Percentiles rank a stretch among this genome's conserved stretches.
These are phyloP conservation scores for Pseudomyrmex gracilis DNA, from an alignment of 1,140 invertebrate genomes.

Conservation along the genomic window DNA sequence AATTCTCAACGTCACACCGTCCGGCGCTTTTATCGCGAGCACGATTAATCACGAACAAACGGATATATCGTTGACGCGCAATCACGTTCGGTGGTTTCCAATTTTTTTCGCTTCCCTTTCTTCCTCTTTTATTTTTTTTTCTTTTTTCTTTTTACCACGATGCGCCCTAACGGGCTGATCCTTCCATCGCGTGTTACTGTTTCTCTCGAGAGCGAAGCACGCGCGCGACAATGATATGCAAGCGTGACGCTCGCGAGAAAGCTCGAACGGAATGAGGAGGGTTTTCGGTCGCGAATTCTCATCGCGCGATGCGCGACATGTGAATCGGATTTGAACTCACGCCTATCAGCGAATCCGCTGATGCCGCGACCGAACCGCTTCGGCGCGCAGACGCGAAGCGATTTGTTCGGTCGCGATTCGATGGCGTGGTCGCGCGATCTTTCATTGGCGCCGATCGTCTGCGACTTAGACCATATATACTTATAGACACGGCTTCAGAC, in stretches of 20 bases:
- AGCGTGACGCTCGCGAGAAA: background rate
- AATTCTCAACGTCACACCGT: background rate
- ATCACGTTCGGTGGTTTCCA: background rate
- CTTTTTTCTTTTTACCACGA: background rate
- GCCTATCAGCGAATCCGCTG: slow-evolving; percentile 1
- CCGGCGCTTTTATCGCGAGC: background rate
- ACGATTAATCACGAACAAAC: background rate
- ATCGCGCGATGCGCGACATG: background rate
- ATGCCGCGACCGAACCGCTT: background rate
- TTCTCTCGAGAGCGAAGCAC: background rate
- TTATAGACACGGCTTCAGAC: too few relatives aligned
- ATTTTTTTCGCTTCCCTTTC: background rate
- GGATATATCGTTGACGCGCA: slow-evolving; percentile 5
- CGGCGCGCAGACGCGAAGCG: too few relatives aligned
- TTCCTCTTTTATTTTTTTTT: background rate
- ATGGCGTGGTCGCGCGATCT: too few relatives aligned
- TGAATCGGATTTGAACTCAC: background rate
- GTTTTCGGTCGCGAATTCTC: too few relatives aligned
- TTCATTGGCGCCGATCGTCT: too few relatives aligned
- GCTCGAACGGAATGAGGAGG: background rate
- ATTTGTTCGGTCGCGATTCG: too few relatives aligned
- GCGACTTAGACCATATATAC: too few relatives aligned
- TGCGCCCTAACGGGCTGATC: slow-evolving; percentile 3
- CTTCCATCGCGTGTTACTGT: slow-evolving; percentile 20
- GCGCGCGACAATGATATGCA: slow-evolving; percentile 32